Evolutionary conservation across 1,140 invertebrate species (phyloP), one percentile per base, ranked within the genome.

Genomic region (Chironomus tepperi): DNA sequence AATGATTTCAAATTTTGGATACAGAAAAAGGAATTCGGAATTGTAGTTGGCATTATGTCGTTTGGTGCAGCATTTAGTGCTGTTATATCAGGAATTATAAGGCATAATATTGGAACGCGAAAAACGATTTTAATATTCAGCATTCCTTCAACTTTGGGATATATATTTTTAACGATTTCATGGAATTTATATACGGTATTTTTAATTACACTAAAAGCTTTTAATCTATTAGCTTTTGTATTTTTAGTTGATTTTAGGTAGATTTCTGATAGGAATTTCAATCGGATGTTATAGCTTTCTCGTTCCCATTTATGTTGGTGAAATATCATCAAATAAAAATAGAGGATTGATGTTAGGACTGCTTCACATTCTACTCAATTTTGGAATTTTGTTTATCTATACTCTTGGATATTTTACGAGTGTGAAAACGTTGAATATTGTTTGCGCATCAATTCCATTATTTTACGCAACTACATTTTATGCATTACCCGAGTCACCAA

Each of bases 291-390:
- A 90, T 10, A 93, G 91, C 77, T 86, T 90, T 1, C 85, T 86
- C 3, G 88, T 86, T 0, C 91, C 91, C 1, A 82, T 92, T 76
- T 94, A 93, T 77, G 88, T 89, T 0, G 88, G 87, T 0, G 92
- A 93, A 83, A 90, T 90, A 8, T 85, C 89, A 0, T 87, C 91
- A 75, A 88, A 85, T 19, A 80, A 85, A 0, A 85, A 92, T 47
- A 84, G 92, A 21, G 93, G 92, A 1, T 85, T 85, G 3, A 81
- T 94, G 10, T 90, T 90, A 0, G 87, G 87, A 74, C 90, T 90
- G 75, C 93, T n/a, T 76, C 79, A 90, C 18, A 10, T 70, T 10
- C 9, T 91, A 1, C 9, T 88, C 88, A 0, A 78, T 86, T 9
- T 70, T 18, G 91, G 91, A 2, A 88, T 92, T 67, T 77, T 91